phyloP scores from a whole-genome alignment of 2,113 vertebrate genomes.

The Oenanthe melanoleuca region DNA sequence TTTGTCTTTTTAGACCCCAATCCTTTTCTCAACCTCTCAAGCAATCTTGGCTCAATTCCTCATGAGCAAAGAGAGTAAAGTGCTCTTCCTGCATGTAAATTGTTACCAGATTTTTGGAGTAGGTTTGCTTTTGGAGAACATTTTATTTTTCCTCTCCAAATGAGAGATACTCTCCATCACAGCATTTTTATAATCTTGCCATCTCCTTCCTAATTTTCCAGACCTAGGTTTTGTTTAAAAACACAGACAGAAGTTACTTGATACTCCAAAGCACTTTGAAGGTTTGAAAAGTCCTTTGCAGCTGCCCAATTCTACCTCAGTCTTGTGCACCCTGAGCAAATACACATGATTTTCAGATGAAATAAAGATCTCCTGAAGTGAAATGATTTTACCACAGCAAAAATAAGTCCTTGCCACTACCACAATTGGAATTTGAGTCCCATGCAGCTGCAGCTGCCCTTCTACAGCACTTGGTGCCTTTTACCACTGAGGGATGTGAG shows the following conservation, averaged over 20 bases:
- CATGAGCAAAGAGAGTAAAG: constrained; percentile 4
- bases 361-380: background rate
- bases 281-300: background rate
- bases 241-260: background rate
- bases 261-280: background rate
- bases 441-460: background rate
- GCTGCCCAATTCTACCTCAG: background rate
- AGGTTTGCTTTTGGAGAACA: constrained; percentile 13
- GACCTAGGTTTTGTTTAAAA: background rate
- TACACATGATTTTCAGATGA: background rate
- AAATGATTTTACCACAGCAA: background rate
- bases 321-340: background rate
- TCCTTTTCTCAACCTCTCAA: background rate
- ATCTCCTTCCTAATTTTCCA: constrained; percentile 3
- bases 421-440: background rate
- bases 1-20: background rate
- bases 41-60: constrained; percentile 27
- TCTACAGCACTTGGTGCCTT: background rate
- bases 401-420: background rate
- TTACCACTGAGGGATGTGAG: background rate
- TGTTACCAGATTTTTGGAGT: constrained; percentile 63
- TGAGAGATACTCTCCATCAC: background rate
- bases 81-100: constrained; percentile 58
- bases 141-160: background rate
- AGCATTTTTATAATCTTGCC: background rate